Evolutionary conservation across 2,797 vertebrate species (phyloP).

Genomic region (Parambassis ranga): DNA sequence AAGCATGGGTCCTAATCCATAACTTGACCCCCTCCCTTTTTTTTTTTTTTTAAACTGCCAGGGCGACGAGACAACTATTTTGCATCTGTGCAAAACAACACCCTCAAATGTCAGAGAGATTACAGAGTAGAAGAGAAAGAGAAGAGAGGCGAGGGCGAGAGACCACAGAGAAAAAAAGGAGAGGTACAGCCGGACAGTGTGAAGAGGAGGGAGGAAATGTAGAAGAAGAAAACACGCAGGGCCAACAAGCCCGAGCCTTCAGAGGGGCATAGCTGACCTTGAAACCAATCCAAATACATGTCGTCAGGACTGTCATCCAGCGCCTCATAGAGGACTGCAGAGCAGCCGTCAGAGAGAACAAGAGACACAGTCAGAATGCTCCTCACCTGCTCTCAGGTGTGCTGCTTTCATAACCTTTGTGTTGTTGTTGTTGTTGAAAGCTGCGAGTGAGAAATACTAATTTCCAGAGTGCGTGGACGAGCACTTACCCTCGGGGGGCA

Average conservation of each 20-base stretch:
- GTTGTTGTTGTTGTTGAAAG: neutral
- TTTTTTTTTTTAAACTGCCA: constrained; percentile 2
- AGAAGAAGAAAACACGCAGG: constrained; percentile 47
- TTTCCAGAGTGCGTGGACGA: neutral
- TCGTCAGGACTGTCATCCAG: constrained; percentile 83
- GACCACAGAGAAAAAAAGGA: constrained; percentile 33
- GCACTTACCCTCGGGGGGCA: constrained; percentile 88
- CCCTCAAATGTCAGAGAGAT: constrained; percentile 39
- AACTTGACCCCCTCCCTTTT: constrained; percentile 31
- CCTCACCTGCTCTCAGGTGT: constrained; percentile 14
- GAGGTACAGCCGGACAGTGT: constrained; percentile 50
- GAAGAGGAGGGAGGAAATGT: constrained; percentile 27
- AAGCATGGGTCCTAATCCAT: constrained; percentile 58
- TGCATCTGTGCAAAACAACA: constrained; percentile 55
- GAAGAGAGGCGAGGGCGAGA: constrained; percentile 25
- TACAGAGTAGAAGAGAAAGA: constrained; percentile 12
- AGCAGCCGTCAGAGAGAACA: constrained; percentile 72
- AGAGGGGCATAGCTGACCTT: constrained; percentile 80
- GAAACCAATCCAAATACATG: constrained; percentile 85
- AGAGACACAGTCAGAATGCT: constrained; percentile 63
- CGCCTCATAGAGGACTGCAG: constrained; percentile 81
- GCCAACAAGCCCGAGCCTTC: constrained; percentile 54
- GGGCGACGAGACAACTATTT: constrained; percentile 27
- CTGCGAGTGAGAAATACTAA: neutral
- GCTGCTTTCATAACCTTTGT: neutral